Base-by-base conservation (phyloP, 2,888 invertebrate genomes). In the Chaitophorus viminalis region DNA sequence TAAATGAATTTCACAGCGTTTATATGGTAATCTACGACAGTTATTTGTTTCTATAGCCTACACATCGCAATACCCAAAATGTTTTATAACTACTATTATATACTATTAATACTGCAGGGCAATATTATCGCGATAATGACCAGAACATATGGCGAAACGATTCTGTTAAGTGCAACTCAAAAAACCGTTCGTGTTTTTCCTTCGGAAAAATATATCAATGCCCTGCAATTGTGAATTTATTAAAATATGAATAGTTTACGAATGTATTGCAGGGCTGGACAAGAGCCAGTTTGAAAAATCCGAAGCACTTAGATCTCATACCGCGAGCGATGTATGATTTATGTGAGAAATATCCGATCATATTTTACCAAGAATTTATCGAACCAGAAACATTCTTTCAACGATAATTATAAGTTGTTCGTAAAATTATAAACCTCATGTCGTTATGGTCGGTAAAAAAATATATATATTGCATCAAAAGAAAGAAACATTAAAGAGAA, bases 401-500 rank as follows among this genome's bases (percentile, higher is more conserved):
- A 60, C 14, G n/a, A 54, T 29, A 36, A 68, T 18, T 52, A 8
- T 76, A 52, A 68, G 60, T 25, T 14, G 60, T 21, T 60, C 29
- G 3, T 60, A 74, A 83, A 74, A 75, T 54, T 36, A 60, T 29
- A 74, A 60, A 29, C 6, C 17, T 18, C 82, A 33, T 33, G 18
- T 52, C n/a, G 29, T 68, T 33, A 68, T 17, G 68, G 9, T 29
- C 29, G 1, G 18, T 83, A 74, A 74, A 70, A 74, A 60, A 82
- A 60, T 36, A 33, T 21, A 36, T 5, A 36, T 17, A 68, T 29
- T 39, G 65, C 36, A 81, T 14, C 21, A 29, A 31, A 81, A 18
- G 46, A 70, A 70, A 70, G 21, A 29, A 29, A 81, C 70, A 81
- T 81, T 46, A 82, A 82, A n/a, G 68, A 68, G 25, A 33, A 25